phyloP scores from a whole-genome alignment of 2,888 invertebrate genomes.

The Lamproptera curius region DNA sequence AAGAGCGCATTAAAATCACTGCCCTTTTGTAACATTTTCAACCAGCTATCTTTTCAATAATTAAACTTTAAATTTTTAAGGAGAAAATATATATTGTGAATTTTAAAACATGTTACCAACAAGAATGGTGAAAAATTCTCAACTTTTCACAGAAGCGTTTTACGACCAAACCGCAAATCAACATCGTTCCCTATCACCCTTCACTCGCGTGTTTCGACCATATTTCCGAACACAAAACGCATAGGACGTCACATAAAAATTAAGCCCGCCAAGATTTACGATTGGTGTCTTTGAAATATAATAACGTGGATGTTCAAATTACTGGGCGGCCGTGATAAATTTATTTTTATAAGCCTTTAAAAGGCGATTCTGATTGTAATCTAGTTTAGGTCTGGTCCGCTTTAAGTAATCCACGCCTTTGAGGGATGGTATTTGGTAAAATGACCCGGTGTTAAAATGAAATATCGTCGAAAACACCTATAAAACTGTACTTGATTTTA shows the following conservation, averaged over 20 bases:
- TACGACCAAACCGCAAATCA: slow-evolving; percentile 13
- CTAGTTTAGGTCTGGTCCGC: slow-evolving; percentile 15
- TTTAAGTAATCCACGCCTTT: slow-evolving; percentile 24
- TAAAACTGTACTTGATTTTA: not conserved
- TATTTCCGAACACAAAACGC: slow-evolving; percentile 38
- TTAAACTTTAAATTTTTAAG: too few relatives aligned
- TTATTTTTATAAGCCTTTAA: slow-evolving; percentile 47
- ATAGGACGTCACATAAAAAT: slow-evolving; percentile 62
- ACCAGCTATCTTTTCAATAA: too few relatives aligned
- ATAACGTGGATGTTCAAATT: slow-evolving; percentile 64
- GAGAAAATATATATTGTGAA: not conserved
- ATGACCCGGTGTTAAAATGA: slow-evolving; percentile 7
- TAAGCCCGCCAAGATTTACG: slow-evolving; percentile 65
- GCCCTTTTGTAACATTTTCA: too few relatives aligned
- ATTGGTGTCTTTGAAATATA: slow-evolving; percentile 67
- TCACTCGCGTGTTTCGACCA: slow-evolving; percentile 15
- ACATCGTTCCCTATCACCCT: slow-evolving; percentile 15
- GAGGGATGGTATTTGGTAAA: slow-evolving; percentile 8
- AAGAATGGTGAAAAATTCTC: not conserved
- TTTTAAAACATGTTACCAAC: too few relatives aligned
- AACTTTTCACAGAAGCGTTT: slow-evolving; percentile 11
- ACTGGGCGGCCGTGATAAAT: slow-evolving; percentile 58
- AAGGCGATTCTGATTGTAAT: slow-evolving; percentile 24
- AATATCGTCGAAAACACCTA: slow-evolving; percentile 15
- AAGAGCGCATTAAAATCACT: too few relatives aligned